Evolutionary conservation across 2,888 invertebrate species (phyloP).

Genomic region (Macrosoma leucophasiata): DNA sequence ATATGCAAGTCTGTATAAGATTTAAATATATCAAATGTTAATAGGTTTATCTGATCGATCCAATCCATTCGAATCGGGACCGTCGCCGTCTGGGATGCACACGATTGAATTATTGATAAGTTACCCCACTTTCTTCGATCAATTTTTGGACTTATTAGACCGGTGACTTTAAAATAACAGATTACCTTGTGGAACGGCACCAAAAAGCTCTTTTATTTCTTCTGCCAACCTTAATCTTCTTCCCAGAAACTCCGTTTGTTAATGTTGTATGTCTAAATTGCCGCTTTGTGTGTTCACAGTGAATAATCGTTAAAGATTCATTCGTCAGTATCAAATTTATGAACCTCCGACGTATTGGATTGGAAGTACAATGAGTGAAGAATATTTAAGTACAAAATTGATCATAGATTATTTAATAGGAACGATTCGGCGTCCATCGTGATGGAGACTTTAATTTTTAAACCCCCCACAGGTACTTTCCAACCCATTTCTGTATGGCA

Average conservation of each 20-base stretch:
- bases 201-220: too few relatives aligned
- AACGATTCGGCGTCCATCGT: slow-evolving; percentile 11
- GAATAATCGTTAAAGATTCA: too few relatives aligned
- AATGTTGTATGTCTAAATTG: too few relatives aligned
- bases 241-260: too few relatives aligned
- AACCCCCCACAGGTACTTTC: slow-evolving; percentile 21
- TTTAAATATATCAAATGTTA: too few relatives aligned
- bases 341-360: too few relatives aligned
- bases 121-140: slow-evolving; percentile 12
- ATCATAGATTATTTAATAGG: slow-evolving; percentile 25
- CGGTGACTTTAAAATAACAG: too few relatives aligned
- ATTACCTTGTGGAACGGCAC: too few relatives aligned
- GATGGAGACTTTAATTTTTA: slow-evolving; percentile 25
- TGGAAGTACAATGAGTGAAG: slow-evolving; percentile 7
- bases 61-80: slow-evolving; percentile 24
- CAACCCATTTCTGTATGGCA: slow-evolving; percentile 25
- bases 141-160: too few relatives aligned
- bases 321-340: too few relatives aligned
- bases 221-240: too few relatives aligned
- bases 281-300: too few relatives aligned
- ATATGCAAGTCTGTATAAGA: slow-evolving; percentile 2
- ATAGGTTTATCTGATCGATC: slow-evolving; percentile 1
- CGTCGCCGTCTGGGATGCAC: slow-evolving; percentile 41
- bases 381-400: slow-evolving; percentile 21
- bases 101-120: slow-evolving; percentile 20